These are phyloP conservation scores for Dinoponera quadriceps DNA, from an alignment of 1,140 invertebrate genomes.

Conservation along the genomic window DNA sequence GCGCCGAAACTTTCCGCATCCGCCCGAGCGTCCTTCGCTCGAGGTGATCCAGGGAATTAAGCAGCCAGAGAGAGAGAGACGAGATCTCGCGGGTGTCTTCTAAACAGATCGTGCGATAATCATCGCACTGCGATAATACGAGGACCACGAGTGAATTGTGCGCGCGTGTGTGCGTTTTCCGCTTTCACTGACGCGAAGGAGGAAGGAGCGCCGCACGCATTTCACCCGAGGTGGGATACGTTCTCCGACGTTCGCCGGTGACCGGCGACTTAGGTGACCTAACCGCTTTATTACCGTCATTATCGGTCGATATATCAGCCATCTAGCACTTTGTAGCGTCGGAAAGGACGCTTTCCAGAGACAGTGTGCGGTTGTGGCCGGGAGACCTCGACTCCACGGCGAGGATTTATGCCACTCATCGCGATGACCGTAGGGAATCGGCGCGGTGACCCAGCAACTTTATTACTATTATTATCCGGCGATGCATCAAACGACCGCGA, in stretches of 20 bases:
- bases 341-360: not conserved
- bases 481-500: conserved; percentile 33
- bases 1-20: too few species aligned
- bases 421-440: conserved; percentile 23
- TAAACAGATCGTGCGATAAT: too few species aligned
- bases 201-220: not conserved
- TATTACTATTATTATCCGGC: conserved; percentile 47
- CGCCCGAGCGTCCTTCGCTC: not conserved
- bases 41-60: not conserved
- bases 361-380: not conserved
- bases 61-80: not conserved
- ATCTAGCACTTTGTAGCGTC: not conserved
- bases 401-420: conserved; percentile 33
- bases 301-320: conserved; percentile 16
- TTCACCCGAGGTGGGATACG: not conserved
- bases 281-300: conserved; percentile 18
- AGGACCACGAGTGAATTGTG: too few species aligned
- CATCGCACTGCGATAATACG: too few species aligned
- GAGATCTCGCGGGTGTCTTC: too few species aligned
- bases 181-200: not conserved
- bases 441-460: conserved; percentile 10
- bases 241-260: not conserved
- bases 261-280: conserved; percentile 12
- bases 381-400: not conserved
- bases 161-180: not conserved